These are phyloP conservation scores for Drymodes brunneopygia DNA, from an alignment of 2,113 vertebrate genomes.

Conservation along the genomic window DNA sequence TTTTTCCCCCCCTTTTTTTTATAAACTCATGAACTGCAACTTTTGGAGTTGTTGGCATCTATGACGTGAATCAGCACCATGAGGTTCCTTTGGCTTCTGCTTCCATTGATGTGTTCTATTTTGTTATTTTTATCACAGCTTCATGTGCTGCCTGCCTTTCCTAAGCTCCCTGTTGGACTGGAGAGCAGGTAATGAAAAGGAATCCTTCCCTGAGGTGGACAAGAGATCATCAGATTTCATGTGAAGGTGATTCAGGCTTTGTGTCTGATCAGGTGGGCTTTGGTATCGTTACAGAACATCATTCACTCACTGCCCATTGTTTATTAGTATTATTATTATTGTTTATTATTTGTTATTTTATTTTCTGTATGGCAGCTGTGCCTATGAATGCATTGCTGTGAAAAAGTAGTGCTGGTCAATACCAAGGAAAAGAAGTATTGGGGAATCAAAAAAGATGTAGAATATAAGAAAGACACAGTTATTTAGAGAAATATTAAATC, in stretches of 20 bases:
- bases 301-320: not conserved
- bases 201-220: not conserved
- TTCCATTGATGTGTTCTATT: not conserved
- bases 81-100: not conserved
- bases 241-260: not conserved
- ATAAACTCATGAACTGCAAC: not conserved
- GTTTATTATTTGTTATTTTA: not conserved
- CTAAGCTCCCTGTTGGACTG: not conserved
- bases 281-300: not conserved
- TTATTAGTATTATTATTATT: not conserved
- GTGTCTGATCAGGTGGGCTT: not conserved
- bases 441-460: not conserved
- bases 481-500: not conserved
- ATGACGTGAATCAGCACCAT: not conserved
- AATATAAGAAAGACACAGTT: not conserved
- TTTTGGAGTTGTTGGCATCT: constrained; percentile 10
- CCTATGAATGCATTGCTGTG: not conserved
- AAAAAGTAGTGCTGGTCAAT: not conserved
- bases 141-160: not conserved
- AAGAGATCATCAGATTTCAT: not conserved
- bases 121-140: not conserved
- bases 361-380: not conserved
- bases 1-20: not conserved
- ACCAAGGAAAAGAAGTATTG: not conserved
- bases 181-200: not conserved